phyloP scores from a whole-genome alignment of 2,797 vertebrate genomes.

The Distichodus sexfasciatus region DNA sequence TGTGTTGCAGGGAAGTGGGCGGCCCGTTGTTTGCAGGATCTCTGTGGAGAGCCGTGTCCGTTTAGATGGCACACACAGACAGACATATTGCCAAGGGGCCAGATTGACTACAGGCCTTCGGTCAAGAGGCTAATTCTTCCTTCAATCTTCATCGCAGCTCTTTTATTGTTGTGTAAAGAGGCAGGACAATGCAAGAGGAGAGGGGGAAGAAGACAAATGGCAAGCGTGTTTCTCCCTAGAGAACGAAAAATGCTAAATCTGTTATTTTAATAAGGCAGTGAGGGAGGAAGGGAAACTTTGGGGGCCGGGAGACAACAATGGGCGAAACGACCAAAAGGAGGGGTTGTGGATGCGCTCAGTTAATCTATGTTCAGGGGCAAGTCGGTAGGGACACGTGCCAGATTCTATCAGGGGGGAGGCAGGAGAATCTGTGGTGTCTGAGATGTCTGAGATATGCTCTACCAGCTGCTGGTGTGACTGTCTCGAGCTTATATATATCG shows the following conservation, averaged over 20 bases:
- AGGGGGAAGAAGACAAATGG: slow-evolving; percentile 49
- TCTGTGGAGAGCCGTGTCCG: slow-evolving; percentile 13
- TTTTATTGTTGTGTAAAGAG: slow-evolving; percentile 47
- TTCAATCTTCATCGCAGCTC: slow-evolving; percentile 44
- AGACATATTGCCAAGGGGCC: slow-evolving; percentile 22
- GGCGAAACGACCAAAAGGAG: slow-evolving; percentile 37
- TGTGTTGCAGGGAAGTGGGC: neutral
- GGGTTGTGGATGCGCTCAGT: slow-evolving; percentile 33
- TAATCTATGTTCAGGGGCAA: slow-evolving; percentile 29
- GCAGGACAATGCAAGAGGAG: slow-evolving; percentile 31
- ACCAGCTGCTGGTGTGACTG: slow-evolving; percentile 53
- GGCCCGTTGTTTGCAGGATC: neutral
- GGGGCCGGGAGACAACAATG: slow-evolving; percentile 49
- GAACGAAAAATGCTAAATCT: slow-evolving; percentile 54
- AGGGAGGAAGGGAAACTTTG: slow-evolving; percentile 44
- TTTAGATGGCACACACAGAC: slow-evolving; percentile 18
- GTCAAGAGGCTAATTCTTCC: slow-evolving; percentile 44
- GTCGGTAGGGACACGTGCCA: slow-evolving; percentile 53
- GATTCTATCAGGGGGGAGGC: slow-evolving; percentile 18
- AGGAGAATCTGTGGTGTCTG: slow-evolving; percentile 27
- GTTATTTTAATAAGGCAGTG: slow-evolving; percentile 59
- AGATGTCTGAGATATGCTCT: slow-evolving; percentile 47
- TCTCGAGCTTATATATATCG: slow-evolving; percentile 30
- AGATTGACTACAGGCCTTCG: slow-evolving; percentile 46
- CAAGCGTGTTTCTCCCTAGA: slow-evolving; percentile 44